Conservation (phyloP, 2,797 vertebrate species). For the Enteromius fasciolatus region DNA sequence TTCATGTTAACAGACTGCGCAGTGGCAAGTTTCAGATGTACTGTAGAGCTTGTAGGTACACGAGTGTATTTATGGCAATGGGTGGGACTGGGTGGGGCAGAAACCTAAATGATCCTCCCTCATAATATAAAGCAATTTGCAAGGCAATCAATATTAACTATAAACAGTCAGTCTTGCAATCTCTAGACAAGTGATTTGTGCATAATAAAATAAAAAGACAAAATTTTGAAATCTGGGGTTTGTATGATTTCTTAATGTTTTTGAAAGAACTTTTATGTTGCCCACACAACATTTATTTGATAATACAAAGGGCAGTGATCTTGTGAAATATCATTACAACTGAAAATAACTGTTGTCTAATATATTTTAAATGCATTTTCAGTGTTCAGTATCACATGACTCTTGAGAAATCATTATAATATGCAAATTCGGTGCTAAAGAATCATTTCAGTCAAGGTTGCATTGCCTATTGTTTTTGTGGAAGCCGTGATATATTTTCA, state of each 20-base stretch:
- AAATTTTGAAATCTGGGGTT: not conserved
- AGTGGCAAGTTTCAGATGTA: not conserved
- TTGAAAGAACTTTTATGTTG: not conserved
- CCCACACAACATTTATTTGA: not conserved
- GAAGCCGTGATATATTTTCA: not conserved
- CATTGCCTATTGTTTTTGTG: not conserved
- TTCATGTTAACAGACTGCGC: conserved; percentile 31
- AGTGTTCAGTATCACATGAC: not conserved
- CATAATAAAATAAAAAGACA: not conserved
- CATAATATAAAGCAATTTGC: not conserved
- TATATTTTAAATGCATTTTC: not conserved
- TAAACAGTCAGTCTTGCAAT: not conserved
- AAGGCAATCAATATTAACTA: conserved; percentile 9
- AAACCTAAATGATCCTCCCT: not conserved
- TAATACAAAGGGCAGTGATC: not conserved
- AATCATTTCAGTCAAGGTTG: not conserved
- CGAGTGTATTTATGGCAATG: conserved; percentile 7
- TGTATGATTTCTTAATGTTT: not conserved
- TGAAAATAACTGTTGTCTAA: not conserved
- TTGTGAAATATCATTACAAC: not conserved
- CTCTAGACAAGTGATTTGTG: not conserved
- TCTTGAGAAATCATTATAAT: not conserved
- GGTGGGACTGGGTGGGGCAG: conserved; percentile 9
- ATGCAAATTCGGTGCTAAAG: not conserved
- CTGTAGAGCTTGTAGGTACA: not conserved